phyloP scores from a whole-genome alignment of 2,797 vertebrate genomes.

The Hippopotamyrus pictus region DNA sequence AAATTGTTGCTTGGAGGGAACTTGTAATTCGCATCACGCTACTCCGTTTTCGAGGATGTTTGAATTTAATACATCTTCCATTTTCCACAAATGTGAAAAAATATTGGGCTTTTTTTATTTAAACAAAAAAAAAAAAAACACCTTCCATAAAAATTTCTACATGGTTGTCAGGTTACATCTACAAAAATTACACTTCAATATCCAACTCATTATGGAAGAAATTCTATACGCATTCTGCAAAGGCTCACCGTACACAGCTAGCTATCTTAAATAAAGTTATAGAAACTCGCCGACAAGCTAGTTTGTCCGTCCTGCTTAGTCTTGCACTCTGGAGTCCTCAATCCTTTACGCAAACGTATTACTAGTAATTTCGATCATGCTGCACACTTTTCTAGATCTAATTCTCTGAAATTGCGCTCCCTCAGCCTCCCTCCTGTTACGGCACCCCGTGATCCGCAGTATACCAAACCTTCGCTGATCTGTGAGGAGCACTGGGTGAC shows the following conservation, averaged over 20 bases:
- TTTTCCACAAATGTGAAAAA: neutral
- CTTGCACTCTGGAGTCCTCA: neutral
- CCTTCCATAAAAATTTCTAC: neutral
- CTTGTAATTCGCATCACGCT: constrained; percentile 12
- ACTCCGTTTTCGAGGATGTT: neutral
- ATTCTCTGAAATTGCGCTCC: neutral
- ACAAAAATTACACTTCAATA: neutral
- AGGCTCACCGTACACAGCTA: neutral
- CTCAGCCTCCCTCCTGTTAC: neutral
- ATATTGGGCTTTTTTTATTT: neutral
- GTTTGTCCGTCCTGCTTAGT: neutral
- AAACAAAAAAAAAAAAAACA: neutral
- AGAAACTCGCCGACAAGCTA: neutral
- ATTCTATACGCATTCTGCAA: neutral
- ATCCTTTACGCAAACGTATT: neutral
- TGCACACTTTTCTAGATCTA: neutral
- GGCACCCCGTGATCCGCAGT: neutral
- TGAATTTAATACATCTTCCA: constrained; percentile 4
- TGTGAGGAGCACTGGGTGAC: neutral
- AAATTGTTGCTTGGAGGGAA: constrained; percentile 11
- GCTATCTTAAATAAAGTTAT: neutral
- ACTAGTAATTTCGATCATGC: neutral
- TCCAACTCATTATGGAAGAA: neutral
- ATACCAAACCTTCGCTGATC: neutral
- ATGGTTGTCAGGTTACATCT: neutral